These are phyloP conservation scores for Diaperis boleti DNA, from an alignment of 2,888 invertebrate genomes.

Conservation along the genomic window DNA sequence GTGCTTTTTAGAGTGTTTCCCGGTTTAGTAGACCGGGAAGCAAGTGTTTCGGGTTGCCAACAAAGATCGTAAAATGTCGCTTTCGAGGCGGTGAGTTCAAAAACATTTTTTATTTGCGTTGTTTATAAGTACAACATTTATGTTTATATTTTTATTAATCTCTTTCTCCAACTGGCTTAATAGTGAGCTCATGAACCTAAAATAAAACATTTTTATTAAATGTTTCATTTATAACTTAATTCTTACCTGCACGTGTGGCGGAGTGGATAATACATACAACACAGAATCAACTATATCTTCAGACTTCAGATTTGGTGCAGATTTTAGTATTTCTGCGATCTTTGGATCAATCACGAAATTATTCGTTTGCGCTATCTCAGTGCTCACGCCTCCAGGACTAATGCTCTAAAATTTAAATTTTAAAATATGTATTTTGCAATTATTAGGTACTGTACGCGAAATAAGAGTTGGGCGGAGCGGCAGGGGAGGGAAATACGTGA, in stretches of 20 bases:
- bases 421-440: no score
- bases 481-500: no score
- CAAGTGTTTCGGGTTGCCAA: no score
- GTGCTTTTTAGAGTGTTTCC: no score
- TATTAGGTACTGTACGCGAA: no score
- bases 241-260: conserved; percentile 47
- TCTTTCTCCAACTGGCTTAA: conserved; percentile 17
- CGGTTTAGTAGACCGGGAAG: no score
- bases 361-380: not conserved
- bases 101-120: no score
- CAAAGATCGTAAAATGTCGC: no score
- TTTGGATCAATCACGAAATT: not conserved
- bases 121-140: no score
- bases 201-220: not conserved
- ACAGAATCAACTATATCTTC: conserved; percentile 50
- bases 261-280: conserved; percentile 49
- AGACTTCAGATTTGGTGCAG: conserved; percentile 35
- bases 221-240: not conserved
- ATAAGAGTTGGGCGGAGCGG: no score
- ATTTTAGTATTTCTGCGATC: not conserved
- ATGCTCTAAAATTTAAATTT: conserved; percentile 1
- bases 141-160: no score
- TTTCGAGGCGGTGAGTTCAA: no score
- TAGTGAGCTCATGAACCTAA: conserved; percentile 21
- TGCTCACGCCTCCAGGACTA: conserved; percentile 6